Conservation (phyloP, 2,888 invertebrate genomes). For the Smittia sp. region DNA sequence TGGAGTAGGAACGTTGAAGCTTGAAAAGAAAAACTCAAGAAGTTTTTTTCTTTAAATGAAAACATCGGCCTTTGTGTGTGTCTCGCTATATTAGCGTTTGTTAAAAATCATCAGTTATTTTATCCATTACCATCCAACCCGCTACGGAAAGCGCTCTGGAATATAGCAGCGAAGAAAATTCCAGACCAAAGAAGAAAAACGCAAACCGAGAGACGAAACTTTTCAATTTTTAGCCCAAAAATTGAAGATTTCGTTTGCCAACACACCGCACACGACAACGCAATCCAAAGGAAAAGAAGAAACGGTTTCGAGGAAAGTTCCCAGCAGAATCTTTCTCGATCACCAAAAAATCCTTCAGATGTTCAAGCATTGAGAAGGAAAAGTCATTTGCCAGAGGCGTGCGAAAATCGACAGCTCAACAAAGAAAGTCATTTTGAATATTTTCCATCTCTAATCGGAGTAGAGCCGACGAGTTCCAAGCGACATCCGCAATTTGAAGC, state of each 20-base stretch:
- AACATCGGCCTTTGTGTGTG: conserved; percentile 53
- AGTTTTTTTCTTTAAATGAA: conserved; percentile 46
- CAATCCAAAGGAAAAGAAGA: not conserved
- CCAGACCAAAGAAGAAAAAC: not conserved
- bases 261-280: not conserved
- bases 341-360: conserved; percentile 16
- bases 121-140: conserved; percentile 34
- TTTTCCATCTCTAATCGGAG: not conserved
- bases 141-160: conserved; percentile 2
- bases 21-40: conserved; percentile 42
- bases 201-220: not conserved
- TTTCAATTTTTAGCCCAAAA: not conserved
- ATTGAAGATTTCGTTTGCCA: not conserved
- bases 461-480: not conserved
- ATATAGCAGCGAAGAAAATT: not conserved
- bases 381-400: conserved; percentile 13
- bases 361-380: conserved; percentile 11
- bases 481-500: not conserved
- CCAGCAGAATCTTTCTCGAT: not conserved
- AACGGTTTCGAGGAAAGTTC: not conserved
- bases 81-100: conserved; percentile 58
- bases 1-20: conserved; percentile 37
- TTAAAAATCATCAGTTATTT: conserved; percentile 57
- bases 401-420: not conserved
- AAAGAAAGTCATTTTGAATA: conserved; percentile 5